Percentiles rank a stretch among this genome's conserved stretches.
Evolutionary conservation across 2,797 vertebrate genomes (phyloP).

Genomic region (Dryobates pubescens): DNA sequence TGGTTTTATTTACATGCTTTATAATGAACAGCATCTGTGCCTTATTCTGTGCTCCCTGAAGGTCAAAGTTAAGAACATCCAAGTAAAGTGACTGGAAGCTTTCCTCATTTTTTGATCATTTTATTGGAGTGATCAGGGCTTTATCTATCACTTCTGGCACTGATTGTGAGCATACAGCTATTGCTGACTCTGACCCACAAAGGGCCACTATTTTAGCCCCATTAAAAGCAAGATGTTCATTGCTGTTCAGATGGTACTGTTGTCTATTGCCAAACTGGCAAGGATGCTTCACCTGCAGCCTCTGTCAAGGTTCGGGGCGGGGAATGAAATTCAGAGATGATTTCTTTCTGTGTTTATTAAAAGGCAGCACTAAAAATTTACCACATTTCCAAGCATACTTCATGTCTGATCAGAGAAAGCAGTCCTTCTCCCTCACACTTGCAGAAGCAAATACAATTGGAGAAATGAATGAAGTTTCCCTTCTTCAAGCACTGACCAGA

Average conservation of each 20-base stretch:
- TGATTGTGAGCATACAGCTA: not conserved
- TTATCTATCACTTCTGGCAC: not conserved
- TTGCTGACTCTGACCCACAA: not conserved
- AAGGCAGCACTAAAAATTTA: not conserved
- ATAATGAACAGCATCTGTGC: not conserved
- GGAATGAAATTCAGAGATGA: not conserved
- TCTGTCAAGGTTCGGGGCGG: not conserved
- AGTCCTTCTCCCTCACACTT: not conserved
- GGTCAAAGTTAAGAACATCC: not conserved
- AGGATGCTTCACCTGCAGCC: not conserved
- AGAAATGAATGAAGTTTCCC: not conserved
- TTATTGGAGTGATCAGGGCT: not conserved
- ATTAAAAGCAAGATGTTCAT: accelerated
- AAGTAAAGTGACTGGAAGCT: not conserved
- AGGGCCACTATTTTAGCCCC: not conserved
- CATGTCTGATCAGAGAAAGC: not conserved
- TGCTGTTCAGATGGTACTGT: not conserved
- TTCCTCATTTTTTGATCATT: not conserved
- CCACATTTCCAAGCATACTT: not conserved
- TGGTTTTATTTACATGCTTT: not conserved
- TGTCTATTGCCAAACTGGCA: not conserved
- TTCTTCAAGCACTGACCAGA: not conserved
- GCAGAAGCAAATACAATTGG: not conserved
- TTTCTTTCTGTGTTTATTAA: not conserved
- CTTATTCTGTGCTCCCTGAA: not conserved